These are phyloP conservation scores for Mastigias papua DNA, from an alignment of 30 jellyfish, hydroid and myxozoan species.

Conservation along the genomic window DNA sequence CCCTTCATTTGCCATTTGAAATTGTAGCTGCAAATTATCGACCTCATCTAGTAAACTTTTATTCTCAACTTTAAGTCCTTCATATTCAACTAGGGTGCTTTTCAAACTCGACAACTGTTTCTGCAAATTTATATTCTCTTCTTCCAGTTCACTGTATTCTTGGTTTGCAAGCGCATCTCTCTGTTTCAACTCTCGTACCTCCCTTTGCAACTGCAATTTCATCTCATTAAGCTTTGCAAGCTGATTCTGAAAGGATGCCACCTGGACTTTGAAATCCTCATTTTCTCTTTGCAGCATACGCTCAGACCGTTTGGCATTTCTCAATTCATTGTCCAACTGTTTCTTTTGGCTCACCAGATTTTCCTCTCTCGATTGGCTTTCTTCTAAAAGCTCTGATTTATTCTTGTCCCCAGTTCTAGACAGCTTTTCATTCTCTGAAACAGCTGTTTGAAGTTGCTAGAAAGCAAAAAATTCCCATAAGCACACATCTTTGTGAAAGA, in stretches of 20 bases:
- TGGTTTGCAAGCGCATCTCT: slow-evolving; percentile 75
- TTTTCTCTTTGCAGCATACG: slow-evolving; percentile 65
- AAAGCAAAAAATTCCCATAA: slow-evolving; percentile 22
- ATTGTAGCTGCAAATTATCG: slow-evolving; percentile 89
- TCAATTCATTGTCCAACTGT: slow-evolving; percentile 74
- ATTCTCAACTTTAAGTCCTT: slow-evolving; percentile 95
- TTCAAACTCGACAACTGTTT: slow-evolving; percentile 80
- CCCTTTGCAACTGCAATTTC: slow-evolving; percentile 74
- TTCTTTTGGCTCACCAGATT: slow-evolving; percentile 62
- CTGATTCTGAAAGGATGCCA: slow-evolving; percentile 65
- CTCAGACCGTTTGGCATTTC: slow-evolving; percentile 68
- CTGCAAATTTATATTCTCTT: slow-evolving; percentile 86
- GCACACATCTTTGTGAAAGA: too few species aligned
- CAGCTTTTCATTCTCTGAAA: slow-evolving; percentile 70
- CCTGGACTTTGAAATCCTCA: slow-evolving; percentile 72
- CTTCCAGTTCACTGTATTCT: slow-evolving; percentile 90
- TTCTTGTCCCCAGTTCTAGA: slow-evolving; percentile 81
- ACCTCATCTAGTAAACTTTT: slow-evolving; percentile 92
- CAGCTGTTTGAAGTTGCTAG: slow-evolving; percentile 80
- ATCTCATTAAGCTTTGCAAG: slow-evolving; percentile 56
- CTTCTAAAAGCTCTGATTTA: slow-evolving; percentile 83
- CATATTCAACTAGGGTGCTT: slow-evolving; percentile 92
- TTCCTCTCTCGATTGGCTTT: slow-evolving; percentile 90
- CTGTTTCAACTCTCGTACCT: slow-evolving; percentile 55
- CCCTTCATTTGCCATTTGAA: slow-evolving; percentile 90